Conservation (phyloP, 2,113 vertebrate genomes). For the Oenanthe oenanthe region DNA sequence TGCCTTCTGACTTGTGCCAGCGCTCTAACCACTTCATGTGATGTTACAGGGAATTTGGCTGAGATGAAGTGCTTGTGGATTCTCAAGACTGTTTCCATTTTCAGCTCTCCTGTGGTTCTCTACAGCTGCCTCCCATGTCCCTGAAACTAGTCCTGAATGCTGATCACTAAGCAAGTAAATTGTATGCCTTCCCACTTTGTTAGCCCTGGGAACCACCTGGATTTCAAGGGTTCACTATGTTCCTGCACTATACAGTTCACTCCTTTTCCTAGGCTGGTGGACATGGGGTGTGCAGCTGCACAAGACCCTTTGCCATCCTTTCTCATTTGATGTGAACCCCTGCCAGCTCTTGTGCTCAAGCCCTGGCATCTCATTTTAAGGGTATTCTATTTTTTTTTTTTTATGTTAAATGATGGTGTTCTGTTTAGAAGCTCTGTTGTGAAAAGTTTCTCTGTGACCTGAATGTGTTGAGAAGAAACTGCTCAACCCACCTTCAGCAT, state of each 20-base stretch:
- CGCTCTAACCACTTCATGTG: neutral
- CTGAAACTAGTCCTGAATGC: neutral
- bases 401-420: neutral
- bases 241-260: neutral
- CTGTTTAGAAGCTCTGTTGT: neutral
- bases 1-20: neutral
- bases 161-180: neutral
- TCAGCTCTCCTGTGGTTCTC: neutral
- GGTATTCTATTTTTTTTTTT: neutral
- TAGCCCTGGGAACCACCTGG: neutral
- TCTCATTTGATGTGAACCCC: rapidly evolving
- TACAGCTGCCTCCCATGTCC: neutral
- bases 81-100: neutral
- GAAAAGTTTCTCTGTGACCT: neutral
- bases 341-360: rapidly evolving
- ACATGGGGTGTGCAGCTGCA: neutral
- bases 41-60: neutral
- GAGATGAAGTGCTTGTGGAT: rapidly evolving
- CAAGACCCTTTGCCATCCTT: neutral
- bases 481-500: neutral
- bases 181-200: neutral
- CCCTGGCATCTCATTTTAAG: neutral
- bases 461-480: neutral
- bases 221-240: neutral
- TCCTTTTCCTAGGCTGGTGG: neutral